Base-by-base conservation (phyloP, 2,113 vertebrate species). In the Columba janthina region DNA sequence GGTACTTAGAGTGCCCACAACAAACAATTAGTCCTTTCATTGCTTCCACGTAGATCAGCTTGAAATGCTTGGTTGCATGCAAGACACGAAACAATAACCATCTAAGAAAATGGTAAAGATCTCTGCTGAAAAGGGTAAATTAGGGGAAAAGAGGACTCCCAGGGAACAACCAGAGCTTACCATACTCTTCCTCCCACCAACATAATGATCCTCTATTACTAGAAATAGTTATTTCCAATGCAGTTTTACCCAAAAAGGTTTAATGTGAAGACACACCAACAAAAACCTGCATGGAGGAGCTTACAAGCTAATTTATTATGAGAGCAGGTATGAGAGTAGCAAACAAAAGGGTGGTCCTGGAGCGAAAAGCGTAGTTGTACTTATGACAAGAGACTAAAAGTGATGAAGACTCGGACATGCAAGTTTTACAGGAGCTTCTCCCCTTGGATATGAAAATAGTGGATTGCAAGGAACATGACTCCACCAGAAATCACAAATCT, bases 401-500 rank as follows among this genome's bases (percentile, higher is more conserved):
- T 17, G 53, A 75, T 40, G 31, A 87, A 70, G 29, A 65, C 40
- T 89, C 78, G 22, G 29, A 84, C 70, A 28, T 13, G 15, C 38
- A 53, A 19, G 38, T 89, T 89, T 89, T 90, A 57, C 28, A 75
- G n/a, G 25, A 87, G 46, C 76, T 82, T 81, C 54, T 48, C 34
- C 29, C 61, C 34, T 72, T 85, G 76, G 57, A 62, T 65, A 72
- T 50, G 44, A 92, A 93, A 67, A 71, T 4, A 56, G 28, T 44
- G 46, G 48, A 89, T 81, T 82, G 60, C 10, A 87, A 62, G 20
- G 50, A 93, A 90, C 57, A 81, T 6, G 70, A 44, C 70, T 89
- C 11, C 51, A 65, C 29, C 36, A 93, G 70, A 93, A 96, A 90
- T 78, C 83, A 81, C 25, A 83, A 56, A 96, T 82, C 80, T 90